Base-by-base conservation (phyloP, 2,113 vertebrate genomes). In the Ceyx cyanopectus region DNA sequence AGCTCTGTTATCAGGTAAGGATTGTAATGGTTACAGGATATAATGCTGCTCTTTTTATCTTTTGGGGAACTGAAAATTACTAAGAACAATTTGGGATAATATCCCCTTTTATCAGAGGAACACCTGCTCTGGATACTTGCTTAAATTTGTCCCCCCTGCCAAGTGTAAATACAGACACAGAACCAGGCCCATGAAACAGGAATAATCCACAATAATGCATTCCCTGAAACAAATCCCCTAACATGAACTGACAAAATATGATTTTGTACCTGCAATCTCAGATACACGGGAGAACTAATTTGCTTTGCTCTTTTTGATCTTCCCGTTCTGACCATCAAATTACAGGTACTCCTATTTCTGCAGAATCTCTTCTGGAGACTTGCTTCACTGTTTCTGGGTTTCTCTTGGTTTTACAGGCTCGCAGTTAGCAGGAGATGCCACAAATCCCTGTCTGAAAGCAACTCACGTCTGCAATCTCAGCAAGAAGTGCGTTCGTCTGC, bases 361-460 rank as follows among this genome's bases (percentile, higher is more conserved):
- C 17, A 32, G 26, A 69, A 69, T 86, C 5, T 41, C 43, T 72
- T 89, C 72, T 88, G 70, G 51, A 65, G n/a, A n/a, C 57, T 68
- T 40, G 9, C 34, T 80, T 67, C 56, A 54, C 53, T 81, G 5
- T 32, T 74, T 70, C 74, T 81, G 48, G 51, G 41, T 74, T 88
- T 89, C 46, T 95, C 70, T 81, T 90, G 73, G 34, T 60, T 94
- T 86, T 79, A 6, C 53, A 97, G 97, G 69, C 45, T 96, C 95
- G 13, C 87, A 91, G 63, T 70, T 97, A 81, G 83, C 81, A 74
- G 91, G 83, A 83, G 93, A 83, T 58, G 68, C 54, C 48, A 78
- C 82, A 19, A 99, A 99, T 96, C 97, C 97, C n/a, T 99, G 99
- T 96, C 96, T 99, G 93, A 98, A 98, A 92, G 99, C 98, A 32